Conservation (phyloP, 2,888 invertebrate species). For the Punctoribates punctum region DNA sequence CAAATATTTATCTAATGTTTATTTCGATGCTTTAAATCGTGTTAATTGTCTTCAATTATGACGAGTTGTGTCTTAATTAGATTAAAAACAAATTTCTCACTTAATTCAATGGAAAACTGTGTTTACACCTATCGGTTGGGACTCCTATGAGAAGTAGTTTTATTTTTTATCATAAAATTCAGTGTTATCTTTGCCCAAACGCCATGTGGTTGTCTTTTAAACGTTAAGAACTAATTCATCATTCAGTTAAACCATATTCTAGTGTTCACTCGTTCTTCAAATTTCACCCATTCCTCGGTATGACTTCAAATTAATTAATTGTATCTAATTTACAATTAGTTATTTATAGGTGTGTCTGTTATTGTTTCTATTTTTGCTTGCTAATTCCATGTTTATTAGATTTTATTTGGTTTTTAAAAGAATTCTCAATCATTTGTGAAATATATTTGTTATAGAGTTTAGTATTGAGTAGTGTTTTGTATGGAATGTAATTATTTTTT, state of each 20-base stretch:
- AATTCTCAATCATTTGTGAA: no score
- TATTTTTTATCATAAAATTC: not conserved
- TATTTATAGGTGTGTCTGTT: not conserved
- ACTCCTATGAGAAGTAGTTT: not conserved
- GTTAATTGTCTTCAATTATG: not conserved
- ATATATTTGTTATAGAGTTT: not conserved
- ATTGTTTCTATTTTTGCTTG: not conserved
- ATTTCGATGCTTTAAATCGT: not conserved
- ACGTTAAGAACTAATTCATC: not conserved
- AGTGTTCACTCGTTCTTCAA: not conserved
- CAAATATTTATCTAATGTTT: not conserved
- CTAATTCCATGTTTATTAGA: no score
- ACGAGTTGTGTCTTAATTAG: not conserved
- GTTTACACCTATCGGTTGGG: not conserved
- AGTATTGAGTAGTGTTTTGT: not conserved
- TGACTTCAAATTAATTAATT: not conserved
- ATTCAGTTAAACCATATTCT: not conserved
- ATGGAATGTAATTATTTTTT: not conserved
- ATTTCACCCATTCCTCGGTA: constrained; percentile 4
- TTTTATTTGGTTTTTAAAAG: no score
- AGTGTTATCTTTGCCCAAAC: not conserved
- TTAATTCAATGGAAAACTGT: not conserved
- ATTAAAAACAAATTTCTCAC: not conserved
- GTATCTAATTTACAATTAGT: not conserved
- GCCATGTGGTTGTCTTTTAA: constrained; percentile 31